Base-by-base conservation (phyloP, 1,140 invertebrate species). In the Drosophila rufa region DNA sequence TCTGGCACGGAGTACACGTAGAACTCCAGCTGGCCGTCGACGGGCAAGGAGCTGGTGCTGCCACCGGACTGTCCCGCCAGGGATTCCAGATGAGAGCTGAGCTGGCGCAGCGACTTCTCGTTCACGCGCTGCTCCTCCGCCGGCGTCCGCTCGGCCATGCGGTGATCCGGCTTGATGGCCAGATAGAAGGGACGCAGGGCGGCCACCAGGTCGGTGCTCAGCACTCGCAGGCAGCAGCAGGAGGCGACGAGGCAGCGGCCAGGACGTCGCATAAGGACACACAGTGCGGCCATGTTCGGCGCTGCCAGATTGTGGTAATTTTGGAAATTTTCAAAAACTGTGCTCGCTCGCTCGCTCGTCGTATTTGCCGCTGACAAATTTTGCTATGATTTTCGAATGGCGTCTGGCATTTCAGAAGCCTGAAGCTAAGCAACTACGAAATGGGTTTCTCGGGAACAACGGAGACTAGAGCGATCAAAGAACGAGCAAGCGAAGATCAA, bases 121-220 rank as follows among this genome's bases (percentile, higher is more conserved):
- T 99, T 99, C 1, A 97, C 95, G 2, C 53, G 36, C 64, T 95
- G 95, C 96, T 98, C 92, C 94, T 98, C 97, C 82, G 95, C 95
- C 47, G 98, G 98, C 94, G 96, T 95, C 92, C 97, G 96, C 14
- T 25, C 19, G 62, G 96, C 96, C 94, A 98, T 98, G 22, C 98
- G 93, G 93, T 99, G 93, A 93, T 99, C 98, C 14, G 98, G 98
- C 94, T 98, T 98, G 25, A 99, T 98, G 58, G 95, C 96, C 93
- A 98, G 98, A 93, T 98, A 98, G 93, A 99, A 98, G 9, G 98
- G 98, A 77, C 97, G 94, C 11, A 99, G 93, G 4, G 97, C 98
- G 22, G 96, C 96, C 7, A 97, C 96, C 27, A 98, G 94, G 94
- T 98, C 96, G 17, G 96, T 82, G 45, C 76, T 82, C 17, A 84